phyloP scores from a whole-genome alignment of 1,140 invertebrate species.

The Pseudomyrmex flavicornis region DNA sequence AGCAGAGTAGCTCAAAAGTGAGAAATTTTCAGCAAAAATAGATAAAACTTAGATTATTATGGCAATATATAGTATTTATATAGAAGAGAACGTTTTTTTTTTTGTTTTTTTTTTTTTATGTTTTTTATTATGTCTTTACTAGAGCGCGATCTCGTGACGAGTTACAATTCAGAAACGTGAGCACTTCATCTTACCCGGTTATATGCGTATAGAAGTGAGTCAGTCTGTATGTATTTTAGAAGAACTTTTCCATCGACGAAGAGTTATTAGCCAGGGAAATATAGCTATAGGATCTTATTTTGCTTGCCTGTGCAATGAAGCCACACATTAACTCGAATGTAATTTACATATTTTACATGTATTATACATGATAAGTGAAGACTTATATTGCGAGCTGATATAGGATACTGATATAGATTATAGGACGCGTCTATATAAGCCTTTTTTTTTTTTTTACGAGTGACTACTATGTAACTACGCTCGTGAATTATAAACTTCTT shows the following conservation, averaged over 20 bases:
- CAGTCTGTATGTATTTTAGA: conserved; percentile 66
- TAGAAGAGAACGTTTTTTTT: conserved; percentile 73
- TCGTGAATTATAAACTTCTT: background rate
- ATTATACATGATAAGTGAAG: conserved; percentile 51
- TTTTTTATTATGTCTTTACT: background rate
- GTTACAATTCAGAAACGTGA: conserved; percentile 15
- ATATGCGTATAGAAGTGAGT: conserved; percentile 41
- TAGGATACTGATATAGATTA: conserved; percentile 1
- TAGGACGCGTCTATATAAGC: conserved; percentile 9
- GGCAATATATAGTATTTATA: conserved; percentile 73
- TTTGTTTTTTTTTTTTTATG: background rate
- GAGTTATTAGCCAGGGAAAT: conserved; percentile 32
- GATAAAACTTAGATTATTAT: conserved; percentile 76
- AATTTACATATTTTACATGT: conserved; percentile 58
- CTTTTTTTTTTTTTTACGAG: background rate
- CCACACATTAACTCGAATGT: conserved; percentile 39
- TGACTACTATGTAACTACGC: background rate
- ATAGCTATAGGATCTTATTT: conserved; percentile 35
- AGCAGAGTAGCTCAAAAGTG: conserved; percentile 75
- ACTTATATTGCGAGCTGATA: conserved; percentile 41
- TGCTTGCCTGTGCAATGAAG: conserved; percentile 50
- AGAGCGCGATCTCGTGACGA: background rate
- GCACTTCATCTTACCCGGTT: conserved; percentile 53
- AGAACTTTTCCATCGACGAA: conserved; percentile 50
- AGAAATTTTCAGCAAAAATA: conserved; percentile 78